These are phyloP conservation scores for Scaptomyza reducta DNA, from an alignment of 2,888 invertebrate species.

Conservation along the genomic window DNA sequence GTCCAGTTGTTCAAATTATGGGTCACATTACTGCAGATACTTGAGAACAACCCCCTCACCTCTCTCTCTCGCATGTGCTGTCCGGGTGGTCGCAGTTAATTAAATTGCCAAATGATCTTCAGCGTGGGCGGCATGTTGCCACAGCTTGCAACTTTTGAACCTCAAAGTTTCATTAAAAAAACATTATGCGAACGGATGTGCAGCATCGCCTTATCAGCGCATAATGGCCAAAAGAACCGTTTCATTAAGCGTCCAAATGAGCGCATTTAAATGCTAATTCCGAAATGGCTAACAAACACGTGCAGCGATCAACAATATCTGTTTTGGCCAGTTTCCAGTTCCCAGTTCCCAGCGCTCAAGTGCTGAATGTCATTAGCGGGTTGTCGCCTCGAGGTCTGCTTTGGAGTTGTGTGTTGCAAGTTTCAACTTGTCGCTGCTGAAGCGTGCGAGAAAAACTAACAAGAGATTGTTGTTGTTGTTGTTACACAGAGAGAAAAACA, in stretches of 20 bases:
- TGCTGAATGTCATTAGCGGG: conserved; percentile 70
- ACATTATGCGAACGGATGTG: conserved; percentile 50
- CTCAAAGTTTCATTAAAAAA: conserved; percentile 3
- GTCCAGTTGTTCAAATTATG: conserved; percentile 28
- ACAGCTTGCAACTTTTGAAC: background rate
- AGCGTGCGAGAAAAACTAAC: conserved; percentile 63
- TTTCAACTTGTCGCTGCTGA: conserved; percentile 42
- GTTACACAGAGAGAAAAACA: conserved; percentile 9
- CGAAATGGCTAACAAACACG: background rate
- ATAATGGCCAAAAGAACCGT: conserved; percentile 47
- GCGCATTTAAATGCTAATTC: conserved; percentile 70
- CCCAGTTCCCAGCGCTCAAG: conserved; percentile 28
- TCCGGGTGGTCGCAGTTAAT: conserved; percentile 70
- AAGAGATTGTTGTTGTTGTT: conserved; percentile 32
- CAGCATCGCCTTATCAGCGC: conserved; percentile 35
- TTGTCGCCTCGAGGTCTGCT: conserved; percentile 68
- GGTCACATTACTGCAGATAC: conserved; percentile 31
- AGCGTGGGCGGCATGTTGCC: conserved; percentile 44
- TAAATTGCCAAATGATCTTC: conserved; percentile 64
- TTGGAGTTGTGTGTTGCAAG: conserved; percentile 8
- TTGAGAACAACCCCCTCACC: background rate
- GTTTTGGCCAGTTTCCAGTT: conserved; percentile 16
- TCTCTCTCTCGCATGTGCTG: conserved; percentile 10
- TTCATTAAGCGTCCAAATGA: conserved; percentile 45
- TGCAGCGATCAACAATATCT: background rate